These are phyloP conservation scores for Neoaliturus tenellus DNA, from an alignment of 2,888 invertebrate species.

Conservation along the genomic window DNA sequence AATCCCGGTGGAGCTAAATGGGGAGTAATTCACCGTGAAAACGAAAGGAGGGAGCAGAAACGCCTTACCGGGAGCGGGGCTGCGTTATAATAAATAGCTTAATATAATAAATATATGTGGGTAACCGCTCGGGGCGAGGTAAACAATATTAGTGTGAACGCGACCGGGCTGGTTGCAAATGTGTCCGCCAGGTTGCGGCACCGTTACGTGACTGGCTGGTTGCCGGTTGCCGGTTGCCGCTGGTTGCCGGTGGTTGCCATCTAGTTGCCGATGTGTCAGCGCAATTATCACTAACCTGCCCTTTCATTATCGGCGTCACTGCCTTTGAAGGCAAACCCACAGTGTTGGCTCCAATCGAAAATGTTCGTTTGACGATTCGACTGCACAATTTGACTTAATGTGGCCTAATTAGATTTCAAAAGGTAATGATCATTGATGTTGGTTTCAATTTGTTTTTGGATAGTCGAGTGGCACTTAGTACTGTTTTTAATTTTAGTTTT, in stretches of 20 bases:
- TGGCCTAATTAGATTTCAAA: no score
- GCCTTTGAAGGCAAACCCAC: background rate
- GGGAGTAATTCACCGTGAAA: constrained; percentile 44
- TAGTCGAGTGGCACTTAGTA: no score
- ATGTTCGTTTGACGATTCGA: background rate
- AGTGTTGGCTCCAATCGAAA: background rate
- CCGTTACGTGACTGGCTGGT: background rate
- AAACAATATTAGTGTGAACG: background rate
- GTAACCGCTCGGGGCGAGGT: background rate
- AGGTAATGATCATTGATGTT: no score
- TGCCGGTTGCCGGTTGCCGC: background rate
- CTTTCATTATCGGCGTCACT: background rate
- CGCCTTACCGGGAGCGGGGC: background rate
- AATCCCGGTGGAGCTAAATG: background rate
- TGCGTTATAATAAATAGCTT: constrained; percentile 25
- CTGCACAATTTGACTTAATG: background rate
- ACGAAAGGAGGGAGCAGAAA: background rate
- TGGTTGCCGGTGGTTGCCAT: background rate
- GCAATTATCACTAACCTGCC: background rate
- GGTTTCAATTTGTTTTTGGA: no score
- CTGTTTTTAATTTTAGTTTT: no score
- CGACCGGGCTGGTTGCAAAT: background rate
- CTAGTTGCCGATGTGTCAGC: background rate
- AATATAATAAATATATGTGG: constrained; percentile 10
- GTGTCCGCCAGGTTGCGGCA: background rate